Base-by-base conservation (phyloP, 2,888 invertebrate genomes). In the Phortica magna region DNA sequence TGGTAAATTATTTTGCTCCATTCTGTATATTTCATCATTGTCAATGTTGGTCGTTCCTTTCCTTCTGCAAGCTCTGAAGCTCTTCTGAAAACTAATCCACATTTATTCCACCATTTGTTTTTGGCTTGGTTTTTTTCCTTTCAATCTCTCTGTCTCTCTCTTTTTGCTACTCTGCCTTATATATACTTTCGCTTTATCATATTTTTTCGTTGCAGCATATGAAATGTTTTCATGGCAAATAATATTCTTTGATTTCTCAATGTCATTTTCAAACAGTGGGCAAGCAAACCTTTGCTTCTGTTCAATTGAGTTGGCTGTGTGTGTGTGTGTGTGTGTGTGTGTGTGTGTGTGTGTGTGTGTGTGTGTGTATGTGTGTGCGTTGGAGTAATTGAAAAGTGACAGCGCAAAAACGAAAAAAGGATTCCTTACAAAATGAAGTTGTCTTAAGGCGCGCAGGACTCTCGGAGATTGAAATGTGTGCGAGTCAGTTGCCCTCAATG, bases 171-270 rank as follows among this genome's bases (percentile, higher is more conserved):
- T 31, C 14, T 41, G 31, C 31, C 5, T 31, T 1, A 12, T 17
- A 65, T 19, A 39, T 65, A n/a, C 65, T 65, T 65, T 65, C 65
- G 39, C 39, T 41, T 65, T 39, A 39, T 65, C 65, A 65, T 65
- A 39, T 39, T 65, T 39, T 65, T 65, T 65, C 19, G 41, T 12
- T 65, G 65, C 65, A 39, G 17, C 65, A 12, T 17, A 65, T 19
- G 14, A 48, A 48, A 14, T 12, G 48, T 12, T 31, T 31, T 31
- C 5, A n/a, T 9, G n/a, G 17, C 17, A 39, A 41, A 65, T 31
- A 65, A 12, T 39, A 39, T 41, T 12, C 48, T 68, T 53, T 43
- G 43, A 70, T 10, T 31, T 19, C 65, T 65, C 65, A 65, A 65
- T 65, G 65, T 65, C 65, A 65, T 7, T 39, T 61, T 9, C 22